Evolutionary conservation across 1,140 invertebrate genomes (phyloP).

Genomic region (Maconellicoccus hirsutus): DNA sequence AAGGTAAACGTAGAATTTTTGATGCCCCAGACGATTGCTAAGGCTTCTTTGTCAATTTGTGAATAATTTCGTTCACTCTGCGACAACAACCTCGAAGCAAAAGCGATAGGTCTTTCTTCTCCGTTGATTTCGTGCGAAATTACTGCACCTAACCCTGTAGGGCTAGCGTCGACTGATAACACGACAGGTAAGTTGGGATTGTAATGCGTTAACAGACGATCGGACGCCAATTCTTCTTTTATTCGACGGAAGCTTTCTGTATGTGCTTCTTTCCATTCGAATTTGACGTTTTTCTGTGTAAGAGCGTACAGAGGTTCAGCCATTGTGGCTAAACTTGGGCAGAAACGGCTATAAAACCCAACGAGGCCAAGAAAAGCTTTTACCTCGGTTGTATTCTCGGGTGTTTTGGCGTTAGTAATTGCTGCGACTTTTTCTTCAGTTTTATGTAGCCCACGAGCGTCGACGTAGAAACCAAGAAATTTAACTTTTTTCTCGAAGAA

Average conservation of each 20-base stretch:
- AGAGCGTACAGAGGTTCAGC: constrained; percentile 26
- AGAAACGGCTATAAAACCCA: constrained; percentile 33
- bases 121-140: constrained; percentile 36
- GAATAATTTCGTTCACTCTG: constrained; percentile 32
- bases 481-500: constrained; percentile 22
- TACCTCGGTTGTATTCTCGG: constrained; percentile 29
- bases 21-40: constrained; percentile 35
- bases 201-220: constrained; percentile 31
- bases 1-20: constrained; percentile 35
- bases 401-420: neutral
- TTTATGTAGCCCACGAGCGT: constrained; percentile 24
- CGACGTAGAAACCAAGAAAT: too few relatives aligned
- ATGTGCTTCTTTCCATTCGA: constrained; percentile 29
- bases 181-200: constrained; percentile 34
- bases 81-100: constrained; percentile 36
- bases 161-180: constrained; percentile 39
- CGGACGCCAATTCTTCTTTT: constrained; percentile 30
- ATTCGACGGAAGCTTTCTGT: constrained; percentile 35
- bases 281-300: neutral
- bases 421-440: neutral
- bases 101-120: constrained; percentile 36
- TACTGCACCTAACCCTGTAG: constrained; percentile 38
- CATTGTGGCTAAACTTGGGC: constrained; percentile 26
- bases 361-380: constrained; percentile 32
- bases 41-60: constrained; percentile 38